phyloP scores from a whole-genome alignment of 2,113 vertebrate genomes.

The Pachyramphus minor region DNA sequence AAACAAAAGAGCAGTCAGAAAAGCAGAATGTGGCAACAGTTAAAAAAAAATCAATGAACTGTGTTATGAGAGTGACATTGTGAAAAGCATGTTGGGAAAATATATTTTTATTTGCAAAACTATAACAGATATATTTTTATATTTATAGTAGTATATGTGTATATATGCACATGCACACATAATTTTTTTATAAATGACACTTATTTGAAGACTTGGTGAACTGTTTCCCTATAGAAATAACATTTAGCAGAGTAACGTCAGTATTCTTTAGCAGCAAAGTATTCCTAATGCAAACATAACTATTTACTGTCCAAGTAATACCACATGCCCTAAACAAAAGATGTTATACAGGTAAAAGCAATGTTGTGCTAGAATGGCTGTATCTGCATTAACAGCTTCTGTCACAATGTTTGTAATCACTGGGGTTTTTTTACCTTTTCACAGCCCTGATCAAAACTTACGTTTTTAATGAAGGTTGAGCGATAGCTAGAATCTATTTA shows the following conservation, averaged over 20 bases:
- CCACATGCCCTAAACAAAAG: background rate
- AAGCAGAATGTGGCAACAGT: background rate
- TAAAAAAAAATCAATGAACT: background rate
- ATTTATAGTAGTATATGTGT: background rate
- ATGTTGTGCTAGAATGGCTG: background rate
- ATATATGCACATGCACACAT: background rate
- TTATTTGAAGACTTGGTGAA: background rate
- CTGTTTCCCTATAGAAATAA: background rate
- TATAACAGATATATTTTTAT: background rate
- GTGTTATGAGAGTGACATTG: background rate
- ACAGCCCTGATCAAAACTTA: background rate
- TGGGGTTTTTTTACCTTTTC: background rate
- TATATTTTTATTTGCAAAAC: background rate
- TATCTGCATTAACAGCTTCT: background rate
- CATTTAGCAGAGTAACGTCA: background rate
- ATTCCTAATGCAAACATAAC: background rate
- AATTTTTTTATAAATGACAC: background rate
- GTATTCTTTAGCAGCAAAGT: background rate
- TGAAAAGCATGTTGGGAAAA: background rate
- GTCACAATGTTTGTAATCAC: background rate
- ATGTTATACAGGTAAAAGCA: background rate
- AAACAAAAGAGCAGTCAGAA: constrained; percentile 33
- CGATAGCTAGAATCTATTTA: background rate
- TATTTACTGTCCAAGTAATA: background rate
- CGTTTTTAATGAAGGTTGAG: background rate